phyloP scores from a whole-genome alignment of 2,113 vertebrate species.

The Anas platyrhynchos region DNA sequence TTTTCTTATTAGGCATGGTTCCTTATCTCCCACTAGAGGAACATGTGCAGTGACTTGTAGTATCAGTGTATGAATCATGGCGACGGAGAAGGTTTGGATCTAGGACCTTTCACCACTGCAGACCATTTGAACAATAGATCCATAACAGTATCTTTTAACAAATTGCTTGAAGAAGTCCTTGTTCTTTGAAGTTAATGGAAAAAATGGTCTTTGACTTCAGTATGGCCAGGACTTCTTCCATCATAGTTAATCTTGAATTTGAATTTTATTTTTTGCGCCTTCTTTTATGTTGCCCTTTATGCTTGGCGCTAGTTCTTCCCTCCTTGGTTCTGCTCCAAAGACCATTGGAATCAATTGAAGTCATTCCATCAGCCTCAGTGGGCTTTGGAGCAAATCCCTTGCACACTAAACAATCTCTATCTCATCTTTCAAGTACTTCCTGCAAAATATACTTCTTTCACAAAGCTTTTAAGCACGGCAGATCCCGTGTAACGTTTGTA shows the following conservation, averaged over 20 bases:
- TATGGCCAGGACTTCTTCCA: neutral
- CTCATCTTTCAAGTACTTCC: constrained; percentile 54
- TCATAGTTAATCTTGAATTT: neutral
- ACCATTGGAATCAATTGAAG: neutral
- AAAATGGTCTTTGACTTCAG: neutral
- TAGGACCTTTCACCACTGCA: neutral
- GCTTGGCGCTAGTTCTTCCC: neutral
- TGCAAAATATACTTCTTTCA: constrained; percentile 31
- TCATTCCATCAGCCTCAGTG: constrained; percentile 29
- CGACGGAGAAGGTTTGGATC: neutral
- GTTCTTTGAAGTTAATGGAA: neutral
- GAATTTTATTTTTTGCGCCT: neutral
- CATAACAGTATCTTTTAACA: neutral
- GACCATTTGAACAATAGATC: neutral
- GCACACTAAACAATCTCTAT: neutral
- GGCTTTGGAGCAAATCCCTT: constrained; percentile 41
- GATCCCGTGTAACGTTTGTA: neutral
- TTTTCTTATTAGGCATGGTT: neutral
- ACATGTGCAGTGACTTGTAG: neutral
- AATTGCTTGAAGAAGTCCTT: neutral
- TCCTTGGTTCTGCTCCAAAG: constrained; percentile 12
- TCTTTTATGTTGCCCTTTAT: neutral
- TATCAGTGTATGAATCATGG: neutral
- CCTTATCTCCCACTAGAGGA: neutral
- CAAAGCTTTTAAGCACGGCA: constrained; percentile 16